Percentiles rank a stretch among this genome's conserved stretches.
phyloP scores from a whole-genome alignment of 2,888 invertebrate species.

The Ennomos fuscantarius region DNA sequence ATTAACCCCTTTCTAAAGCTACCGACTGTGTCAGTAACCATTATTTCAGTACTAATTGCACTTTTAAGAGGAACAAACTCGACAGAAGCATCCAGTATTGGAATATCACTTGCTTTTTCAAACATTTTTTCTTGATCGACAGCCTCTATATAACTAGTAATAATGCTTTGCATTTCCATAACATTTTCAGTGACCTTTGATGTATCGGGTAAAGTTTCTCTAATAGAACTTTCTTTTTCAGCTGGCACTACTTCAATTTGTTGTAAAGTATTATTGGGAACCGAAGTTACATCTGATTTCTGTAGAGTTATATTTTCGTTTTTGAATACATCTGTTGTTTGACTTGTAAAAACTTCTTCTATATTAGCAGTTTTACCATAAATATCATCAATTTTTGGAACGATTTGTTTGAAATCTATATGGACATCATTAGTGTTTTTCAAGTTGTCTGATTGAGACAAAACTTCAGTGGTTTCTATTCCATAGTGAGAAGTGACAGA shows the following conservation, averaged over 20 bases:
- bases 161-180: slow-evolving; percentile 83
- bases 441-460: slow-evolving; percentile 82
- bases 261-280: slow-evolving; percentile 70
- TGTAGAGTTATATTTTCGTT: slow-evolving; percentile 52
- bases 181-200: slow-evolving; percentile 76
- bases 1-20: slow-evolving; percentile 46
- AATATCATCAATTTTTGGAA: slow-evolving; percentile 64
- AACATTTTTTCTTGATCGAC: slow-evolving; percentile 85
- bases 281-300: slow-evolving; percentile 56
- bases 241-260: slow-evolving; percentile 78
- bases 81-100: slow-evolving; percentile 56
- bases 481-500: slow-evolving; percentile 76
- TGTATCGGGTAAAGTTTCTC: slow-evolving; percentile 44
- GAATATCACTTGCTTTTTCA: slow-evolving; percentile 47
- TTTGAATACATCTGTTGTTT: slow-evolving; percentile 59
- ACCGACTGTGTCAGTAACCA: slow-evolving; percentile 52
- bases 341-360: slow-evolving; percentile 67
- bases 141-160: slow-evolving; percentile 82
- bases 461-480: slow-evolving; percentile 82
- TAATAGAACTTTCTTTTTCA: slow-evolving; percentile 79
- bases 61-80: slow-evolving; percentile 65
- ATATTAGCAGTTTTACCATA: slow-evolving; percentile 73
- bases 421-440: slow-evolving; percentile 68
- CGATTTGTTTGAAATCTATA: slow-evolving; percentile 60
- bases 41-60: slow-evolving; percentile 68